Percentiles rank a stretch among this genome's conserved stretches.
These are phyloP conservation scores for Tachuris rubrigastra DNA, from an alignment of 2,113 vertebrate species.

Conservation along the genomic window DNA sequence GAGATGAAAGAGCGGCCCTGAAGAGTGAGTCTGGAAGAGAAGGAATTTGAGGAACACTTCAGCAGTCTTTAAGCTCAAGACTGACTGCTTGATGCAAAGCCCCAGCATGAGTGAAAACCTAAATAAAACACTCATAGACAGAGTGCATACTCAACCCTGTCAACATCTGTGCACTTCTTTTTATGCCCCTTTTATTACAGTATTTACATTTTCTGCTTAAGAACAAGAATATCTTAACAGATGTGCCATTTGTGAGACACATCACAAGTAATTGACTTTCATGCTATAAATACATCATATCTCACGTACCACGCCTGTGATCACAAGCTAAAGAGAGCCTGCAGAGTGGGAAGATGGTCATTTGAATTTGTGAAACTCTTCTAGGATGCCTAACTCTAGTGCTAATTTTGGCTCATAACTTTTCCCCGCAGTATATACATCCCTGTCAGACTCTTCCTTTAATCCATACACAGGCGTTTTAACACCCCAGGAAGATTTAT, in stretches of 20 bases:
- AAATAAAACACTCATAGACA: background rate
- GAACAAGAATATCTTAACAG: background rate
- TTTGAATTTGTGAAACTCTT: conserved; percentile 16
- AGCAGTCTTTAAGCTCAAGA: background rate
- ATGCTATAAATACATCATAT: conserved; percentile 12
- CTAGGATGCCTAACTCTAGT: background rate
- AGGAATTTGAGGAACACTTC: background rate
- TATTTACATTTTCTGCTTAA: background rate
- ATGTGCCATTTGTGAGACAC: background rate
- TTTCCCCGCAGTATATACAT: background rate
- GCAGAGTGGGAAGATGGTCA: background rate
- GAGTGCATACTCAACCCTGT: background rate
- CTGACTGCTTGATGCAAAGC: background rate
- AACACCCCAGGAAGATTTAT: background rate
- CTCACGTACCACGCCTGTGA: background rate
- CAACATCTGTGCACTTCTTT: background rate
- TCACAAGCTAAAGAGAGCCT: background rate
- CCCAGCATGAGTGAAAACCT: background rate
- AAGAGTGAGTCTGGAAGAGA: background rate
- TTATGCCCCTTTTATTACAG: background rate
- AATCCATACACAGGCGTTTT: background rate
- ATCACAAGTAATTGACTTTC: background rate
- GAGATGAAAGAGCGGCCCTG: background rate
- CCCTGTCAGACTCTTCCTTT: background rate
- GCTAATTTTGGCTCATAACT: background rate